Evolutionary conservation across 2,888 invertebrate species (phyloP).

Genomic region (Pammene aurita): DNA sequence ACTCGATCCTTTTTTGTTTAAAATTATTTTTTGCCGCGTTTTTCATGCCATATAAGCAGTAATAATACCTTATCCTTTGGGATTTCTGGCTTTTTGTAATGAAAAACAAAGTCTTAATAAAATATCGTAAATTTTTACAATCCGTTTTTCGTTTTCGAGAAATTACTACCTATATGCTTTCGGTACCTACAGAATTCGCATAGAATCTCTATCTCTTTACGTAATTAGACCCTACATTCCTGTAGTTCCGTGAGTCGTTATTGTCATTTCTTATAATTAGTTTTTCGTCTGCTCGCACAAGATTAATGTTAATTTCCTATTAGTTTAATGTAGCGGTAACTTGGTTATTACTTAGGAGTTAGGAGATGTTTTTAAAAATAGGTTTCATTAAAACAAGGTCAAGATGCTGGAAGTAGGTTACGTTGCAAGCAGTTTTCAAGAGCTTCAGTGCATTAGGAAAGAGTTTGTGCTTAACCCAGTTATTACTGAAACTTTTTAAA

Average conservation of each 20-base stretch:
- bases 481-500: no score
- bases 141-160: no score
- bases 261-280: conserved; percentile 74
- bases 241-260: conserved; percentile 63
- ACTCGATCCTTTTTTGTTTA: no score
- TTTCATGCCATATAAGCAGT: no score
- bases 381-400: neutral
- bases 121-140: no score
- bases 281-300: conserved; percentile 60
- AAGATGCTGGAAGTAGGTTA: conserved; percentile 13
- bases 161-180: no score
- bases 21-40: no score
- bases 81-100: no score
- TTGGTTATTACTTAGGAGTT: conserved; percentile 29
- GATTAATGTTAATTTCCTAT: conserved; percentile 76
- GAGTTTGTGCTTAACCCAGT: neutral
- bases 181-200: no score
- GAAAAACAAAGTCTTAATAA: no score
- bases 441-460: conserved; percentile 9
- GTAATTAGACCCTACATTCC: conserved; percentile 56
- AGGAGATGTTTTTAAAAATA: conserved; percentile 20
- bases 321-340: conserved; percentile 62
- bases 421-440: conserved; percentile 3
- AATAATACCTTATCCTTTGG: no score
- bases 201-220: conserved; percentile 36